phyloP scores from a whole-genome alignment of 2,113 vertebrate genomes.

The Gila orcuttii region DNA sequence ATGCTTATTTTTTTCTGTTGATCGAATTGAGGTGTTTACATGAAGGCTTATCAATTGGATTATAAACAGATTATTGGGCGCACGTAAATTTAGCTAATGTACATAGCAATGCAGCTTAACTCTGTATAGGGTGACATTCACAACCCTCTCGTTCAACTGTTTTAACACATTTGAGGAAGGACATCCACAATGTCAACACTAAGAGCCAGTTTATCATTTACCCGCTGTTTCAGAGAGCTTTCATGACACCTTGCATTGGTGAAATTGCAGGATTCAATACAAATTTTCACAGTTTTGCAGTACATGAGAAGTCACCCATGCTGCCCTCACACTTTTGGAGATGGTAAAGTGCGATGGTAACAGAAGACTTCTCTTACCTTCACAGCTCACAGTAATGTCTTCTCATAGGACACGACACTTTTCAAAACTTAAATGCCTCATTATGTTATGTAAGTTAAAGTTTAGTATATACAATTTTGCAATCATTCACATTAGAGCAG shows the following conservation, averaged over 20 bases:
- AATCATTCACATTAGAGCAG: not conserved
- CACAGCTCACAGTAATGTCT: not conserved
- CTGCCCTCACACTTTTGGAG: not conserved
- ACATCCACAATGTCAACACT: not conserved
- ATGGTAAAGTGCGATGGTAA: not conserved
- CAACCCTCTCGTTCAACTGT: not conserved
- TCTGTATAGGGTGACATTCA: not conserved
- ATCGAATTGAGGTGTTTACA: too few relatives aligned
- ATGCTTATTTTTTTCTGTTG: not conserved
- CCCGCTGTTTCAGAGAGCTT: not conserved
- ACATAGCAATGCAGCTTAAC: not conserved
- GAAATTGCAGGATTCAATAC: not conserved
- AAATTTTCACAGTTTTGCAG: not conserved
- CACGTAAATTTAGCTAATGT: too few relatives aligned
- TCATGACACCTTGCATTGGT: not conserved
- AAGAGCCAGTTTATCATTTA: not conserved
- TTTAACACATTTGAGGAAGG: conserved; percentile 8
- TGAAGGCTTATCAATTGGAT: too few relatives aligned
- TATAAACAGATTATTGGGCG: too few relatives aligned
- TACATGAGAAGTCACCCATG: conserved; percentile 12
- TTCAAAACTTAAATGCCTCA: conserved; percentile 1
- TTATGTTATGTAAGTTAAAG: not conserved
- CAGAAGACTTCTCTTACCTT: not conserved
- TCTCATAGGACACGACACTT: not conserved
- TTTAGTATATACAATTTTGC: not conserved